Conservation (phyloP, 64 coral and sea anemone genomes). For the Acropora yongei region DNA sequence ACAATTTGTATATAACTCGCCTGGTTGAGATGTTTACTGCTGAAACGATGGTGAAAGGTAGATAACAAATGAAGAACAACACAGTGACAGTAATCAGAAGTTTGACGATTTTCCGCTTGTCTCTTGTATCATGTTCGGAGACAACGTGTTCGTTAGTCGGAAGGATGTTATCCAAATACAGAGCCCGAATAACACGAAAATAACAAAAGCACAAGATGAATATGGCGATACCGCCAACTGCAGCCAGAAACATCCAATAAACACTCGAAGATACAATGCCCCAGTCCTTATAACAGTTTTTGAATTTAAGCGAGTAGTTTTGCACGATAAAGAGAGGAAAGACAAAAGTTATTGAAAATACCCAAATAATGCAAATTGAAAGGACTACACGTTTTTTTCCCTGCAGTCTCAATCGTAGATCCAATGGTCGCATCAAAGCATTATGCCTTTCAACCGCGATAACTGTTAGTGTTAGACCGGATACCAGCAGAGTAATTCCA, state of each 20-base stretch:
- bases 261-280: not conserved
- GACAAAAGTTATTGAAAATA: conserved; percentile 30
- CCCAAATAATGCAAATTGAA: conserved; percentile 40
- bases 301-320: conserved; percentile 7
- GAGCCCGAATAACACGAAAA: conserved; percentile 37
- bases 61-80: conserved; percentile 42
- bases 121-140: not conserved
- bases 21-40: not conserved
- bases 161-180: conserved; percentile 58
- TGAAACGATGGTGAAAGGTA: conserved; percentile 37
- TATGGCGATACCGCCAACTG: not conserved
- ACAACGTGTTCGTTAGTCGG: not conserved
- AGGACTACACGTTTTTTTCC: conserved; percentile 17
- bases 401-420: conserved; percentile 19
- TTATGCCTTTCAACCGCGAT: conserved; percentile 62
- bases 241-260: conserved; percentile 27
- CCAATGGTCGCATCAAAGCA: conserved; percentile 52
- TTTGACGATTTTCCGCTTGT: conserved; percentile 59
- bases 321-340: conserved; percentile 35
- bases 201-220: conserved; percentile 40
- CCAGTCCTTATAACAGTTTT: conserved; percentile 40
- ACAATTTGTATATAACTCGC: conserved; percentile 28
- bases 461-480: conserved; percentile 49
- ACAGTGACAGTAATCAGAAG: conserved; percentile 63
- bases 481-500: conserved; percentile 49